A percentile compares a stretch with the other conserved stretches of the same genome.
phyloP scores from a whole-genome alignment of 2,888 invertebrate species.

The Zeuzera pyrina region DNA sequence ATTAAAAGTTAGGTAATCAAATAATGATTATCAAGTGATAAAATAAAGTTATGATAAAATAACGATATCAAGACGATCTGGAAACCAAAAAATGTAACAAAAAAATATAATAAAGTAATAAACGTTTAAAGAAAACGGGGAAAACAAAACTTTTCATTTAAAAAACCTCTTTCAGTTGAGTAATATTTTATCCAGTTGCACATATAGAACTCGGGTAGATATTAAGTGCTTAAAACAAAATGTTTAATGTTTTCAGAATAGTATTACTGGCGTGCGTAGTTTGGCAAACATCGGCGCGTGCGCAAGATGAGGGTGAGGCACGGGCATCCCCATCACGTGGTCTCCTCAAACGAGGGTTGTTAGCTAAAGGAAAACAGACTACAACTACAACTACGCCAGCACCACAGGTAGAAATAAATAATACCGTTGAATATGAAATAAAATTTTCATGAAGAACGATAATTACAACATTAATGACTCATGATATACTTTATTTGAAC shows the following conservation, averaged over 20 bases:
- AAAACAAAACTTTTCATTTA: too few species aligned
- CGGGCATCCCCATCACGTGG: conserved; percentile 34
- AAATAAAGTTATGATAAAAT: too few species aligned
- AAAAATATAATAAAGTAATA: too few species aligned
- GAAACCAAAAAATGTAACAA: too few species aligned
- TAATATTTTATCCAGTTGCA: too few species aligned
- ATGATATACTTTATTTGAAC: neutral
- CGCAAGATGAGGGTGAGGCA: conserved; percentile 47
- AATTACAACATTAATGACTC: neutral
- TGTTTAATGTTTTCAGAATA: conserved; percentile 37
- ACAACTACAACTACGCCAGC: conserved; percentile 54
- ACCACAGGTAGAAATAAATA: conserved; percentile 44
- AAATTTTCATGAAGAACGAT: neutral
- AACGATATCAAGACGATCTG: too few species aligned
- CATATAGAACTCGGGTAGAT: too few species aligned
- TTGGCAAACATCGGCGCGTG: conserved; percentile 31
- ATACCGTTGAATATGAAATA: neutral
- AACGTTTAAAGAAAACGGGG: too few species aligned
- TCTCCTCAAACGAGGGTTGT: conserved; percentile 47
- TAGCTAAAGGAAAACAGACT: conserved; percentile 44
- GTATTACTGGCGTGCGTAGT: conserved; percentile 44
- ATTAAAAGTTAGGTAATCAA: too few species aligned
- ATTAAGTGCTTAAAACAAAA: too few species aligned
- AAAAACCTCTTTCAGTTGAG: too few species aligned
- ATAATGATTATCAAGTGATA: too few species aligned